A percentile compares a stretch with the other conserved stretches of the same genome.
Evolutionary conservation across 2,888 invertebrate species (phyloP).

Genomic region (Plusia festucae): DNA sequence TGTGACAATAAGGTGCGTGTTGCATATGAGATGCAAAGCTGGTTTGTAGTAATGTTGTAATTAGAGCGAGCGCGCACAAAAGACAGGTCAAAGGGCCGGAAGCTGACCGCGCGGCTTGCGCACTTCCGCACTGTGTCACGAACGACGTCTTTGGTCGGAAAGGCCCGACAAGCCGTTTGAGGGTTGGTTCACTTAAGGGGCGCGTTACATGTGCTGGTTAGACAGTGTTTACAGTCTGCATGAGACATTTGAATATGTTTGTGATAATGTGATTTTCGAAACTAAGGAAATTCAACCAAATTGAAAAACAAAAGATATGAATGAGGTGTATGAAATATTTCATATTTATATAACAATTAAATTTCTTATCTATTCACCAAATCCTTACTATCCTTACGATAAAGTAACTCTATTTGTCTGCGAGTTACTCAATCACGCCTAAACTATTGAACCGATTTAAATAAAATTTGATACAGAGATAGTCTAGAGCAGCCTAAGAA

Average conservation of each 20-base stretch:
- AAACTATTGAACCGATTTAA: no score
- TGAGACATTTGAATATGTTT: not conserved
- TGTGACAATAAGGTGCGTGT: slow-evolving; percentile 45
- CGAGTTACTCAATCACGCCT: no score
- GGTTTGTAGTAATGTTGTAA: slow-evolving; percentile 71
- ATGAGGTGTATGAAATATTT: no score
- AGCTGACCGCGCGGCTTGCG: slow-evolving; percentile 83
- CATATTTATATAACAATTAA: no score
- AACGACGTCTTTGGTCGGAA: slow-evolving; percentile 77
- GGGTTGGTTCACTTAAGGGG: slow-evolving; percentile 61
- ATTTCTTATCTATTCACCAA: no score
- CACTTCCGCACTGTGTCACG: slow-evolving; percentile 77
- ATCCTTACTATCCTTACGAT: no score
- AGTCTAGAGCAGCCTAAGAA: no score
- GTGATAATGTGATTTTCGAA: not conserved
- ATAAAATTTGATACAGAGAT: no score
- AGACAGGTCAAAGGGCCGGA: slow-evolving; percentile 86
- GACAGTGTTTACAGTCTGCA: not conserved
- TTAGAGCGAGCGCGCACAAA: slow-evolving; percentile 75
- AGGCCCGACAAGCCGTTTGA: slow-evolving; percentile 65
- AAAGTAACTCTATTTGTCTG: no score
- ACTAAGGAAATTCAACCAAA: not conserved
- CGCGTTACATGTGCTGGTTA: slow-evolving; percentile 26
- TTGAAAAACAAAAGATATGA: no score
- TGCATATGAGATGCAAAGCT: slow-evolving; percentile 28